Conservation (phyloP, 2,888 invertebrate species). For the Pristionchus maxplancki region DNA sequence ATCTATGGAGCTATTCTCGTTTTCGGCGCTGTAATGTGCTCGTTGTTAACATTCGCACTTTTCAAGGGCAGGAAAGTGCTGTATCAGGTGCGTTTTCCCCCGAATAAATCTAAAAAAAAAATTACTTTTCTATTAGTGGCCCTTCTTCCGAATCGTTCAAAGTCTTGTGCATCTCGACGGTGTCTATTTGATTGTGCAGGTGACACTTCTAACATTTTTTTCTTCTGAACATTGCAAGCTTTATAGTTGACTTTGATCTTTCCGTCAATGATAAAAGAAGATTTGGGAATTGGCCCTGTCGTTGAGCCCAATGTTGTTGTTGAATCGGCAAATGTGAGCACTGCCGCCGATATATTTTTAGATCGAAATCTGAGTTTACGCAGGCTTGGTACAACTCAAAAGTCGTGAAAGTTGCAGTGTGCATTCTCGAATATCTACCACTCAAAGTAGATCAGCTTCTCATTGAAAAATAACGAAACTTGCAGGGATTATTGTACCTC, state of each 20-base stretch:
- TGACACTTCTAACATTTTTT: neutral
- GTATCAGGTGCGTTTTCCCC: neutral
- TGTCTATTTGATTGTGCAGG: neutral
- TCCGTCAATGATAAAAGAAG: neutral
- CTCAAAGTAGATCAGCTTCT: neutral
- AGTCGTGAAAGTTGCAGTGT: neutral
- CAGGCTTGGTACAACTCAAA: conserved; percentile 12
- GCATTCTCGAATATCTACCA: neutral
- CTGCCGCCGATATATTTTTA: neutral
- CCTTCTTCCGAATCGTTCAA: neutral
- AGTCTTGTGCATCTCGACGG: neutral
- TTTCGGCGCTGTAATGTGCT: neutral
- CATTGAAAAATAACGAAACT: neutral
- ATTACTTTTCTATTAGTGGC: conserved; percentile 20
- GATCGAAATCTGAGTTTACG: neutral
- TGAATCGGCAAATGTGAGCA: neutral
- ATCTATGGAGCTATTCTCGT: neutral
- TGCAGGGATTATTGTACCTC: neutral
- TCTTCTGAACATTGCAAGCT: too few species aligned
- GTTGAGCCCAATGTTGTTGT: neutral
- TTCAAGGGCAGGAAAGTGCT: neutral
- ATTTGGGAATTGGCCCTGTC: neutral
- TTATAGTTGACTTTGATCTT: neutral
- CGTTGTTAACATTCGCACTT: neutral
- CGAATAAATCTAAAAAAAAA: neutral